These are phyloP conservation scores for Leptocoma aspasia DNA, from an alignment of 2,113 vertebrate species.

Conservation along the genomic window DNA sequence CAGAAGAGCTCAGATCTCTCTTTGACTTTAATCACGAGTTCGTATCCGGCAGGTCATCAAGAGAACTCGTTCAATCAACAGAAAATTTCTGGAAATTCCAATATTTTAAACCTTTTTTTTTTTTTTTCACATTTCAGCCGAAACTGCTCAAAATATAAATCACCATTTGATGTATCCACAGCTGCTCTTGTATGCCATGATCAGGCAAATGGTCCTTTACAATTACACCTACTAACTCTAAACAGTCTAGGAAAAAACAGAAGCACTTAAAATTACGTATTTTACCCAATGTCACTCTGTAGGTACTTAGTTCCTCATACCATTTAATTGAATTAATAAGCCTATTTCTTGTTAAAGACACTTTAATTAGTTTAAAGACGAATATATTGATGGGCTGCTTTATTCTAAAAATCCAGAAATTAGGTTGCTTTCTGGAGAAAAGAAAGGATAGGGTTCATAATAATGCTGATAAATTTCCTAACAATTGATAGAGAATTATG, in stretches of 20 bases:
- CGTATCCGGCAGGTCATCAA: not conserved
- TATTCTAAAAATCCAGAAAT: not conserved
- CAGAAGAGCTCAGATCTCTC: not conserved
- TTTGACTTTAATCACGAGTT: not conserved
- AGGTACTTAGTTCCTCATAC: not conserved
- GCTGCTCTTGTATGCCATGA: slow-evolving; percentile 9
- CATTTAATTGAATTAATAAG: not conserved
- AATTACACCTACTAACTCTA: not conserved
- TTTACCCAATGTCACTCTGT: not conserved
- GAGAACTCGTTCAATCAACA: not conserved
- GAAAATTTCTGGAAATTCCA: not conserved
- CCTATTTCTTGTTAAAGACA: not conserved
- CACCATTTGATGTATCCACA: not conserved
- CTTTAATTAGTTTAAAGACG: not conserved
- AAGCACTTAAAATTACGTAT: not conserved
- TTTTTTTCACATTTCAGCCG: not conserved
- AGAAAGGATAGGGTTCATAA: not conserved
- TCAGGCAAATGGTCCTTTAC: not conserved
- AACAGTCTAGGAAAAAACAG: not conserved
- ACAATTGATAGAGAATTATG: not conserved
- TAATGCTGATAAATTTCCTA: not conserved
- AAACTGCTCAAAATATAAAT: not conserved
- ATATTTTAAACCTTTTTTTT: not conserved
- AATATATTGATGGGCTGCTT: not conserved
- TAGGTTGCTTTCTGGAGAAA: not conserved